Percentiles rank a stretch among this genome's conserved stretches.
phyloP scores from a whole-genome alignment of 2,888 invertebrate genomes.

The Chesias legatella region DNA sequence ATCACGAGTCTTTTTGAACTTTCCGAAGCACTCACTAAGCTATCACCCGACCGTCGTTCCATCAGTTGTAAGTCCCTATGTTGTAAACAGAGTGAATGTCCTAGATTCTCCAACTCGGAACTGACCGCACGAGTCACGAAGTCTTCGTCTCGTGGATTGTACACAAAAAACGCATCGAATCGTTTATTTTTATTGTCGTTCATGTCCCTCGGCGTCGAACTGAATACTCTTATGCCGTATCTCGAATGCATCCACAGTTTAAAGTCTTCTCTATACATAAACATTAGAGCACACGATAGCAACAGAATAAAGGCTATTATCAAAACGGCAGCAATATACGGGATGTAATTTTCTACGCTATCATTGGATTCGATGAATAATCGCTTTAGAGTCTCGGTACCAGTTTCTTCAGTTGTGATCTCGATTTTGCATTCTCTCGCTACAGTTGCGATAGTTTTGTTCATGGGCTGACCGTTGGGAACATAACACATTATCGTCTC shows the following conservation, averaged over 20 bases:
- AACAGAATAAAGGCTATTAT: conserved; percentile 85
- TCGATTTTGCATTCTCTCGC: conserved; percentile 82
- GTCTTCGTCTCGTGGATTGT: conserved; percentile 89
- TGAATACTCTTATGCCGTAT: conserved; percentile 88
- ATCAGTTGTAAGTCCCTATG: conserved; percentile 82
- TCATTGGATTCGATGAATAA: conserved; percentile 83
- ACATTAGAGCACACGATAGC: conserved; percentile 84
- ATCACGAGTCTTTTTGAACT: conserved; percentile 87
- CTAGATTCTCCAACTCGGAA: conserved; percentile 86
- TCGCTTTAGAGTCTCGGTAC: conserved; percentile 77
- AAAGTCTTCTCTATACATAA: conserved; percentile 88
- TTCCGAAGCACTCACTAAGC: conserved; percentile 78
- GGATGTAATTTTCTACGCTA: conserved; percentile 86
- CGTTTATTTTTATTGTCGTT: conserved; percentile 84
- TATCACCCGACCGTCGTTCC: conserved; percentile 78
- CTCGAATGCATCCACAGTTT: conserved; percentile 89
- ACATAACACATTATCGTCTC: conserved; percentile 84
- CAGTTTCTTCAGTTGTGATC: conserved; percentile 83
- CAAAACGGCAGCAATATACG: conserved; percentile 85
- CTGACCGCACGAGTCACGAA: conserved; percentile 84
- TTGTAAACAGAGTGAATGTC: conserved; percentile 83
- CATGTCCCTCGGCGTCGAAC: conserved; percentile 78
- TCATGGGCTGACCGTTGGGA: conserved; percentile 73
- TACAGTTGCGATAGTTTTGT: conserved; percentile 71
- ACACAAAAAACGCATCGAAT: conserved; percentile 93